Evolutionary conservation across 2,888 invertebrate genomes (phyloP).

Genomic region (Drosophila austrosaltans): DNA sequence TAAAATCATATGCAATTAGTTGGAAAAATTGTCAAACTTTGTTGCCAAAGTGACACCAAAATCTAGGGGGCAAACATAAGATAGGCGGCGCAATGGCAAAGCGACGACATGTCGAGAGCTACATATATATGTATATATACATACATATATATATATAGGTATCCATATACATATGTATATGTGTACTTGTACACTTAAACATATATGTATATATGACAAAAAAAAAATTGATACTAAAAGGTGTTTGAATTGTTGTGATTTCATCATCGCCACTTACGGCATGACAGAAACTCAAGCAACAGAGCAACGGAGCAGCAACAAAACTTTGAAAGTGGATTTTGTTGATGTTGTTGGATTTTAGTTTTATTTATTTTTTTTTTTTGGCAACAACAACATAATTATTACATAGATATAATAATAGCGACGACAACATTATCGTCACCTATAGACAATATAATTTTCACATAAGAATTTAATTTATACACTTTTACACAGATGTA

Average conservation of each 20-base stretch:
- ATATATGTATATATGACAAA: slow-evolving; percentile 43
- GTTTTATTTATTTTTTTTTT: slow-evolving; percentile 30
- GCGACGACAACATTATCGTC: slow-evolving; percentile 75
- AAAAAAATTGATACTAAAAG: slow-evolving; percentile 75
- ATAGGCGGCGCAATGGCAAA: slow-evolving; percentile 2
- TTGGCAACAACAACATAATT: slow-evolving; percentile 69
- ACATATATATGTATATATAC: neutral
- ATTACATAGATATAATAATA: slow-evolving; percentile 55
- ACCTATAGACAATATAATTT: slow-evolving; percentile 76
- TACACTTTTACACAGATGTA: slow-evolving; percentile 33
- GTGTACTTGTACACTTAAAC: neutral
- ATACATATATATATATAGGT: slow-evolving; percentile 7
- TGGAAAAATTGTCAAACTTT: slow-evolving; percentile 1
- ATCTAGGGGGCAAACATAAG: slow-evolving; percentile 1
- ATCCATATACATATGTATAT: slow-evolving; percentile 1
- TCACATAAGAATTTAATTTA: slow-evolving; percentile 62
- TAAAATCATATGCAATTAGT: slow-evolving; percentile 7
- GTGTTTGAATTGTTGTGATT: slow-evolving; percentile 79
- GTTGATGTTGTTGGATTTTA: slow-evolving; percentile 54
- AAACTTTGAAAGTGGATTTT: slow-evolving; percentile 73
- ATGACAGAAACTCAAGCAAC: slow-evolving; percentile 73
- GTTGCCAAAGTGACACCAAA: slow-evolving; percentile 1
- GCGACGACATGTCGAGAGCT: slow-evolving; percentile 6
- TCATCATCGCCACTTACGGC: slow-evolving; percentile 77
- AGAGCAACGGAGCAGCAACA: slow-evolving; percentile 29